Base-by-base conservation (phyloP, 1,140 invertebrate genomes). In the Nasonia giraulti region DNA sequence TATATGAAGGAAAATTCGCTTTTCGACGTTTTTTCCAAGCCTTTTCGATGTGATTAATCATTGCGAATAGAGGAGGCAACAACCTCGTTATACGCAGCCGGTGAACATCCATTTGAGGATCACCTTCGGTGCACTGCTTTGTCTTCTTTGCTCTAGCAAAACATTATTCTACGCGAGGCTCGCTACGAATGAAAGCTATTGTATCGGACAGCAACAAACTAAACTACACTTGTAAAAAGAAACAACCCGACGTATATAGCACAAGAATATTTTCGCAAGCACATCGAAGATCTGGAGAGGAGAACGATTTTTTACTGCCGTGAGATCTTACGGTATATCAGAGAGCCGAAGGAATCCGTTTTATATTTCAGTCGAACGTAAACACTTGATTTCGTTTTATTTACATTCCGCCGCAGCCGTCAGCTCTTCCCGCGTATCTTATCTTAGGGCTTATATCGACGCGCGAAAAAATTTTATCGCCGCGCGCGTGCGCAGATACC, bases 351-450 rank as follows among this genome's bases (percentile, higher is more conserved):
- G 55, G 55, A 62, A 62, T 62, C 55, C 55, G 55, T n/a, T 62
- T 62, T 20, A 62, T 17, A 62, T 62, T 62, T 62, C 17, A 20
- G 23, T 31, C 69, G 69, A 33, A 71, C 69, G 69, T 71, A 71
- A 71, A 71, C 69, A 71, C 69, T 71, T 17, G 23, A 71, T 75
- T 37, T 31, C 27, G 8, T 75, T 40, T 37, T 75, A 75, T 75
- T 75, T 75, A 37, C 73, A 75, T 75, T 75, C 73, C 71, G 0
- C 69, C 4, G n/a, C 20, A 75, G 14, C 6, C 55, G 20, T 62
- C 55, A 62, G 55, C 55, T 62, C 55, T 62, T n/a, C 55, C 7
- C 20, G 12, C 20, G 12, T 40, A 47, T 75, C 73, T 75, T 75
- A 75, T 75, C 73, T n/a, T 2, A 5, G 7, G 37, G 37, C 73